Conservation (phyloP, 2,797 vertebrate species). For the Pogoniulus pusillus region DNA sequence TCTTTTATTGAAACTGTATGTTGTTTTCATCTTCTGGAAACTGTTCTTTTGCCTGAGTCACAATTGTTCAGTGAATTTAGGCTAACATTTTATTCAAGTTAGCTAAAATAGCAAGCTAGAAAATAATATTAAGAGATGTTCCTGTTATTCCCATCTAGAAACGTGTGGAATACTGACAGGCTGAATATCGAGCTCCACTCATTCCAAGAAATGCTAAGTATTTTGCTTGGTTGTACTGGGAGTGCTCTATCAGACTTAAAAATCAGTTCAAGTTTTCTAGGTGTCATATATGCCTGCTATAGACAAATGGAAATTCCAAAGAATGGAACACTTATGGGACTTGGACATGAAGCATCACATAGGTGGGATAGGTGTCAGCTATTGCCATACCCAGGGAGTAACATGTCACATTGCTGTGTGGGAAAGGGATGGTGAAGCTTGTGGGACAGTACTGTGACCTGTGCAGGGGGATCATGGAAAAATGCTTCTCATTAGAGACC, state of each 20-base stretch:
- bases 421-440: background rate
- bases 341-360: background rate
- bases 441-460: background rate
- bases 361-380: background rate
- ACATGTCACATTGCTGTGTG: background rate
- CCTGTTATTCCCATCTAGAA: background rate
- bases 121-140: background rate
- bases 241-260: background rate
- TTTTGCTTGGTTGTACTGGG: background rate
- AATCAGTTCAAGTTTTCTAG: background rate
- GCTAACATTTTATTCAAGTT: background rate
- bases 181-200: background rate
- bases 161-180: background rate
- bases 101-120: no score
- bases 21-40: background rate
- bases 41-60: background rate
- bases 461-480: background rate
- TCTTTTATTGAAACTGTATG: background rate
- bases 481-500: background rate
- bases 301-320: background rate
- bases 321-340: background rate
- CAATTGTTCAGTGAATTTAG: background rate
- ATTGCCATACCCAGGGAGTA: background rate
- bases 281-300: background rate
- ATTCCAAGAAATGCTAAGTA: background rate